Evolutionary conservation across 1,140 invertebrate genomes (phyloP).

Genomic region (Samia ricini): DNA sequence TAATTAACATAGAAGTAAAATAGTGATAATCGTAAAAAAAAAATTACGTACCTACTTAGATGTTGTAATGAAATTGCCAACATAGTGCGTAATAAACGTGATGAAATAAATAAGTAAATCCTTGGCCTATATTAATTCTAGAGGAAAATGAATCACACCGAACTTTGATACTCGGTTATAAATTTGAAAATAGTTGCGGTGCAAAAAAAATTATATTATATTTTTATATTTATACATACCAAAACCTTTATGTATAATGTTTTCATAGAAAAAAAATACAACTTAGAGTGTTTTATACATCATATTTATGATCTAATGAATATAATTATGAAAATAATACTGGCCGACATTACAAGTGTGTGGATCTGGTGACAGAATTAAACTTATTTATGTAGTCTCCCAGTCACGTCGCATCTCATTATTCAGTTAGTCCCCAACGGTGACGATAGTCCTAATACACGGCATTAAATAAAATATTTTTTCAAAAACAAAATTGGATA

Average conservation of each 20-base stretch:
- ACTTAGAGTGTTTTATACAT: too few species aligned
- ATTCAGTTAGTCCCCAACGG: background rate
- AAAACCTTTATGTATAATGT: too few species aligned
- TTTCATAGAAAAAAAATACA: too few species aligned
- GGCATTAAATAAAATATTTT: slow-evolving; percentile 14
- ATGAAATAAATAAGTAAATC: background rate
- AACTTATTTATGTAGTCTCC: background rate
- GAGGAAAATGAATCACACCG: background rate
- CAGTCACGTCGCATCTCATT: background rate
- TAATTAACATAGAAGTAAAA: too few species aligned
- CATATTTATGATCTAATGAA: background rate
- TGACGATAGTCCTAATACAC: slow-evolving; percentile 12
- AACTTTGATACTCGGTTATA: background rate
- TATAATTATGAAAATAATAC: background rate
- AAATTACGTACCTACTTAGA: background rate
- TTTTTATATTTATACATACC: too few species aligned
- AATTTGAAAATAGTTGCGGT: too few species aligned
- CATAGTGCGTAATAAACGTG: background rate
- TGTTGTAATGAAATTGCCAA: background rate
- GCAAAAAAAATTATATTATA: too few species aligned
- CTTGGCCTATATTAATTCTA: background rate
- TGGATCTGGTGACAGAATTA: background rate
- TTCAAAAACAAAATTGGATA: slow-evolving; percentile 22
- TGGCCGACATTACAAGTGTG: background rate
- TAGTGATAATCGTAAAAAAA: too few species aligned